Base-by-base conservation (phyloP, 2,113 vertebrate genomes). In the Hemiscyllium ocellatum region DNA sequence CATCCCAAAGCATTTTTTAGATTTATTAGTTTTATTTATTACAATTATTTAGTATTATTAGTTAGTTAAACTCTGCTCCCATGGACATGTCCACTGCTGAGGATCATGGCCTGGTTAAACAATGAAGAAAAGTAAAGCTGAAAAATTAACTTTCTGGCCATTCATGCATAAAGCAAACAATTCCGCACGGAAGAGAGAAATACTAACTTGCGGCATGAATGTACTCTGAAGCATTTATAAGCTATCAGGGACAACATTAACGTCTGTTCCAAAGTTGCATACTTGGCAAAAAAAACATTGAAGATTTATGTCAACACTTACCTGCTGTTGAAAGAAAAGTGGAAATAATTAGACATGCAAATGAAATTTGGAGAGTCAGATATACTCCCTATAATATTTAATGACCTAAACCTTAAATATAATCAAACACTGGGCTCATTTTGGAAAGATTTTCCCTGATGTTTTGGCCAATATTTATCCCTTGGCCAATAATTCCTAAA, bases 331-430 rank as follows among this genome's bases (percentile, higher is more conserved):
- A 61, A 29, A 90, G 87, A 90, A 90, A 12, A 90, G 87, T 90
- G 26, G 87, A 65, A 65, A 90, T 61, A 90, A 90, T 90, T 61
- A 90, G 87, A n/a, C 87, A 61, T 89, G 61, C 52, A 56, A 90
- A 15, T 61, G 52, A 90, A 65, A 61, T 33, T 19, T 90, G 26
- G 47, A 61, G 52, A 61, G 50, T 12, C 87, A 90, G 52, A 52
- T 13, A 42, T 17, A 90, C 52, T 90, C 24, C 29, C 29, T 13
- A 61, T 29, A 61, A 90, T 90, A 33, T n/a, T 29, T 52, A 90
- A 22, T 90, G 87, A 33, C 29, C 52, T 83, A 19, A 83, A 83
- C 5, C 19, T n/a, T 90, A 33, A 52, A 52, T 90, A 90, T 90
- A 33, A 90, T 56, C 76, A 80, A 42, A 4, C 80, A 42, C 6